Evolutionary conservation across 2,797 vertebrate species (phyloP).

Genomic region (Typhlichthys subterraneus): DNA sequence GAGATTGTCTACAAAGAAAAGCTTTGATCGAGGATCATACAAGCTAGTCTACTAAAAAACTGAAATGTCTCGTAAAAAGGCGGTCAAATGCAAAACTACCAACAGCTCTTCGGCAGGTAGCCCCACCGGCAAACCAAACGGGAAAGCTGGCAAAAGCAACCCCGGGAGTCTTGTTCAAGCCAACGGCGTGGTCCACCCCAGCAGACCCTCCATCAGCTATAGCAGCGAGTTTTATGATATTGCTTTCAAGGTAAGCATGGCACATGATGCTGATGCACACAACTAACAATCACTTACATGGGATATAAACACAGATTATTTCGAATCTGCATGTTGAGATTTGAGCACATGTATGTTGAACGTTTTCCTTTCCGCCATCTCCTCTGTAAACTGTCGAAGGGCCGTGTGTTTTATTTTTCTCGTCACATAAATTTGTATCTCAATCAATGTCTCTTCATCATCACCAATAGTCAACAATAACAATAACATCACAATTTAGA

Average conservation of each 20-base stretch:
- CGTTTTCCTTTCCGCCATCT: no score
- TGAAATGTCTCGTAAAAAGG: slow-evolving; percentile 75
- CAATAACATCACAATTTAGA: no score
- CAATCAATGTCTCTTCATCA: not conserved
- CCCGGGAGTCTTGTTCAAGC: slow-evolving; percentile 58
- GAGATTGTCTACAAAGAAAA: not conserved
- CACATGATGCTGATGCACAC: no score
- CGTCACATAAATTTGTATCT: slow-evolving; percentile 5
- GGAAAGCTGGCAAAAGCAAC: slow-evolving; percentile 56
- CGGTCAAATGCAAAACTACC: slow-evolving; percentile 57
- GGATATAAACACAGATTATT: not conserved
- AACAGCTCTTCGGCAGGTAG: slow-evolving; percentile 51
- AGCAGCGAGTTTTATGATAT: slow-evolving; percentile 93
- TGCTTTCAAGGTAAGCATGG: slow-evolving; percentile 87
- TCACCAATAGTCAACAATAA: not conserved
- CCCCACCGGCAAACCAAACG: slow-evolving; percentile 45
- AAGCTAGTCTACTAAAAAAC: not conserved
- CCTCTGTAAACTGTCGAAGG: no score
- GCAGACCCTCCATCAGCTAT: slow-evolving; percentile 84
- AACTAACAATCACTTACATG: not conserved
- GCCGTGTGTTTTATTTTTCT: no score
- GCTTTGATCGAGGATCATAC: not conserved
- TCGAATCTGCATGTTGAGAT: not conserved
- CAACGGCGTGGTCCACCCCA: slow-evolving; percentile 79
- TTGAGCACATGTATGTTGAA: not conserved